Base-by-base conservation (phyloP, 2,797 vertebrate genomes). In the Tokudaia tokunoshimensis region DNA sequence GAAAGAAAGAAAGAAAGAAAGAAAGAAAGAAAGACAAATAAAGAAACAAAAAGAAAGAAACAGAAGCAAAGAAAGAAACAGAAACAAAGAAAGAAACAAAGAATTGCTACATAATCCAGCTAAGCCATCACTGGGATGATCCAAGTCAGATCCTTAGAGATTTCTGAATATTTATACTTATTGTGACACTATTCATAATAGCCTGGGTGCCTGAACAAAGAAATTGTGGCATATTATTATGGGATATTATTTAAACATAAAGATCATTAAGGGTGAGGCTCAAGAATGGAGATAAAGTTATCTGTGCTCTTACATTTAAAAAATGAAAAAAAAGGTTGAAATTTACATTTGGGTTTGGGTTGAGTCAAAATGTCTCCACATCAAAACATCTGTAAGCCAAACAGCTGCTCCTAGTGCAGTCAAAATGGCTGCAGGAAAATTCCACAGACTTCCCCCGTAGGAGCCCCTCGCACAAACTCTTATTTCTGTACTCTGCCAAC, bases 341-440 rank as follows among this genome's bases (percentile, higher is more conserved):
- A 26, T 79, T 76, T 95, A 90, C 41, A 44, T 78, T 81, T 93
- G 84, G 78, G 44, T 86, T 96, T 76, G 81, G 90, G 34, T 80
- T 84, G 82, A 94, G 91, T 97, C 82, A 37, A 95, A 96, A 81
- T 3, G 41, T 92, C 89, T 55, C 75, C 19, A 24, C 89, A 83
- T 96, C 94, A 91, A 95, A 96, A 97, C 95, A 95, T 89, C 96
- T 22, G 79, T 67, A 88, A 92, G 74, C 13, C 41, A 50, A 91
- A 26, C 70, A 95, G 97, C 94, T 92, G 96, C 85, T 65, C 24
- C 31, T 0, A 13, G 41, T 13, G 47, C 88, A 41, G 88, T 86
- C 92, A 97, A 90, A 88, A 95, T 61, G 94, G 95, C 93, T 78
- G 59, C 93, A 84, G 97, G 97, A 97, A 98, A 98, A 97, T 97